These are phyloP conservation scores for Alcis repandata DNA, from an alignment of 2,888 invertebrate genomes.

Conservation along the genomic window DNA sequence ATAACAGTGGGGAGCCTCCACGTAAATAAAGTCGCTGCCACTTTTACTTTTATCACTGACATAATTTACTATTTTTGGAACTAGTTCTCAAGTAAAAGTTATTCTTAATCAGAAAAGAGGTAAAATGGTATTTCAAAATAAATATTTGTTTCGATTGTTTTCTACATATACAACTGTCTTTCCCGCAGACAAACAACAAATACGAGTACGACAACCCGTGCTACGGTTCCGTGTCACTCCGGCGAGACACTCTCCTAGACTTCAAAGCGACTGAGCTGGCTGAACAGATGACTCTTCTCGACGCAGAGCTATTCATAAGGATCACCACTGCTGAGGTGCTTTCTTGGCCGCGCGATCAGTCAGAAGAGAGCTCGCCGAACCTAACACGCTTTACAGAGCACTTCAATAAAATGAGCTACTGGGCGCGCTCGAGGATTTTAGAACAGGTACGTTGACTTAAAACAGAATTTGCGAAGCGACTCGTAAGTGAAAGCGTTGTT, in stretches of 20 bases:
- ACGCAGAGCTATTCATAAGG: slow-evolving; percentile 97
- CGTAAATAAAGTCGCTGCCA: too few species aligned
- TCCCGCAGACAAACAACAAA: slow-evolving; percentile 69
- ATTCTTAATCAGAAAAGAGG: too few species aligned
- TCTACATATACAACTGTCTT: not conserved
- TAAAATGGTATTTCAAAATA: too few species aligned
- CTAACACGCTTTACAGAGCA: slow-evolving; percentile 98
- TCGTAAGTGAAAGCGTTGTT: slow-evolving; percentile 14
- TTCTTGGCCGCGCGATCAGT: slow-evolving; percentile 99
- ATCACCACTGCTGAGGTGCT: slow-evolving; percentile 99
- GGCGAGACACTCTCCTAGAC: slow-evolving; percentile 91
- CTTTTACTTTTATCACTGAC: too few species aligned
- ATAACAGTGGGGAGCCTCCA: too few species aligned
- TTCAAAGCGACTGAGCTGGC: slow-evolving; percentile 98
- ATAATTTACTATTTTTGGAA: too few species aligned
- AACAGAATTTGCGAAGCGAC: not conserved
- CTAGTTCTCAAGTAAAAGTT: too few species aligned
- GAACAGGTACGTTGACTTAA: slow-evolving; percentile 69
- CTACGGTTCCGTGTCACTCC: slow-evolving; percentile 76
- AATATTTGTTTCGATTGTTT: too few species aligned
- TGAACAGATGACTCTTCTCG: slow-evolving; percentile 98
- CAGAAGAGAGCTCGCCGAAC: slow-evolving; percentile 98
- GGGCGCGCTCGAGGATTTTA: slow-evolving; percentile 97
- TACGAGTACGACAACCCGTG: slow-evolving; percentile 80
- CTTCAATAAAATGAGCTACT: slow-evolving; percentile 99